Evolutionary conservation across 2,797 vertebrate species (phyloP).

Genomic region (Tamandua tetradactyla): DNA sequence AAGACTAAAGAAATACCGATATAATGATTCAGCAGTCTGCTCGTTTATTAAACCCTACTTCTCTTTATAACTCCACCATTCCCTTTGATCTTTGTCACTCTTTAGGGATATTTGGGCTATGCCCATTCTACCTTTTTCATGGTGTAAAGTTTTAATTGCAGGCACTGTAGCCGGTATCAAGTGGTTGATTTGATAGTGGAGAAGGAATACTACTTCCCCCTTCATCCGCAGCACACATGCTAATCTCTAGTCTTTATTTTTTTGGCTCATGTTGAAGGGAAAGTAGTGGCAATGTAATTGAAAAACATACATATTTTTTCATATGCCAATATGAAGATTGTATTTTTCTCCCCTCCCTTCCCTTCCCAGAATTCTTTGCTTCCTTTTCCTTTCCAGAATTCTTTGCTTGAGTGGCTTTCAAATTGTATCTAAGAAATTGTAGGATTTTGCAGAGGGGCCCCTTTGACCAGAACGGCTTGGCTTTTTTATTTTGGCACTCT

Average conservation of each 20-base stretch:
- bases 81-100: too few species aligned
- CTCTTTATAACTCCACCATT: too few species aligned
- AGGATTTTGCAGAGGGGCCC: background rate
- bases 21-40: too few species aligned
- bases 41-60: too few species aligned
- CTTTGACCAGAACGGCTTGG: background rate
- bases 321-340: background rate
- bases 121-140: too few species aligned
- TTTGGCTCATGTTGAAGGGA: slow-evolving; percentile 17
- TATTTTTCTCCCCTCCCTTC: background rate
- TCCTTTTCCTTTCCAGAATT: background rate
- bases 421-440: background rate
- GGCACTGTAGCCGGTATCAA: background rate
- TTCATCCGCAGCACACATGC: background rate
- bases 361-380: too few species aligned
- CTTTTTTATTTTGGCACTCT: background rate
- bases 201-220: background rate
- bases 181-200: background rate
- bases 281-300: background rate
- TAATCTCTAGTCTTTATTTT: background rate
- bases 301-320: slow-evolving; percentile 16
- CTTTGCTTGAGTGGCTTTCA: slow-evolving; percentile 14
- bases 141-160: slow-evolving; percentile 32
- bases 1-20: too few species aligned
- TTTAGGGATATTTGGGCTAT: too few species aligned